Base-by-base conservation (phyloP, 2,888 invertebrate species). In the Eubasilissa splendida region DNA sequence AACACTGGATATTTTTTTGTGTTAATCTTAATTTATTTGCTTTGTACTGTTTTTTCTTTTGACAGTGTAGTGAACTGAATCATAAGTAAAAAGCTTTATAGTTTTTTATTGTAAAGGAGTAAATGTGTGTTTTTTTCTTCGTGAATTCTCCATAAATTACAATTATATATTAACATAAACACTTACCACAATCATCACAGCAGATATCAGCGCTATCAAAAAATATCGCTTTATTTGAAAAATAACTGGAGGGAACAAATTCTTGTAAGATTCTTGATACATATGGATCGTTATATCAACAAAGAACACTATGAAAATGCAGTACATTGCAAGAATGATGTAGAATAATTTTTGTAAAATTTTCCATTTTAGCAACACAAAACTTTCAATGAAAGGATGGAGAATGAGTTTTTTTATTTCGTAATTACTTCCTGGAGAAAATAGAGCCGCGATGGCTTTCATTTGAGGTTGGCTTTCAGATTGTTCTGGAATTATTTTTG, bases 301-400 rank as follows among this genome's bases (percentile, higher is more conserved):
- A 60, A 92, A 85, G 0, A 91, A 89, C 4, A 87, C 82, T 1
- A 92, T 88, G 84, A 92, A 92, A 7, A 91, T 79, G 0, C 88
- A 86, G 84, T 92, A 92, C 7, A 91, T 85, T 7, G 87, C 86
- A 80, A 92, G 88, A 9, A 91, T 90, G 1, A 88, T 87, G 81
- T 91, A 91, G 85, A 92, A 92, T 85, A 92, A 91, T 56, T 89
- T 88, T 60, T 90, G 85, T 12, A 92, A 85, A 4, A 90, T 91
- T 78, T 89, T 89, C 92, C 92, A 92, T 86, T 92, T 92, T 3
- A 92, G 85, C 81, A 88, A 90, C 0, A 92, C 85, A 84, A 92
- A 92, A 83, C 91, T 92, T 85, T 92, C 91, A 2, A 92, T 87
- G 63, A 92, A 86, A 0, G 92, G 92, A 86, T 92, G 92, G 0